phyloP scores from a whole-genome alignment of 2,888 invertebrate species.

The Microplitis deprimator region DNA sequence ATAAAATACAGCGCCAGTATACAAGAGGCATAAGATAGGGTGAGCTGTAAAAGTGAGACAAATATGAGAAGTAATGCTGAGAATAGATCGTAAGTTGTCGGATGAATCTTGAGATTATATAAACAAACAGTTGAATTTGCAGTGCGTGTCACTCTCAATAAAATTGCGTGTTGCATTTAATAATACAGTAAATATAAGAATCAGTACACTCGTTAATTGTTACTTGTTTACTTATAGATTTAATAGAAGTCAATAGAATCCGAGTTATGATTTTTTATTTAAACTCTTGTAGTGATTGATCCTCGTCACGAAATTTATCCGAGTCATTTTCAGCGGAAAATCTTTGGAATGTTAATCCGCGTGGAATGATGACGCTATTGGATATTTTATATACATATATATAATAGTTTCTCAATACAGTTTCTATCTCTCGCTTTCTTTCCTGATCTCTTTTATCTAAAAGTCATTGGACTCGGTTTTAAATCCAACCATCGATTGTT shows the following conservation, averaged over 20 bases:
- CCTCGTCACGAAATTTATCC: background rate
- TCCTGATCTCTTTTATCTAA: background rate
- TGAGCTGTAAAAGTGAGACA: background rate
- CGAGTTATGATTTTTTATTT: background rate
- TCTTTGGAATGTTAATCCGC: slow-evolving; percentile 15
- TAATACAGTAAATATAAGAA: slow-evolving; percentile 33
- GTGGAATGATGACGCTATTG: slow-evolving; percentile 1
- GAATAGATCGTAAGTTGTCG: background rate
- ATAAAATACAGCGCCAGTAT: background rate
- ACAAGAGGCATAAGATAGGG: background rate
- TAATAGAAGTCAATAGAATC: background rate
- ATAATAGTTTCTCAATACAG: background rate
- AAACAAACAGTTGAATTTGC: background rate
- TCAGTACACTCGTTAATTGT: background rate
- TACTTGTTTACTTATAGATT: background rate
- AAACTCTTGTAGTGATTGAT: background rate
- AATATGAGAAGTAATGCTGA: too few species aligned
- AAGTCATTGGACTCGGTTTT: slow-evolving; percentile 32
- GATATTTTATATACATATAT: too few species aligned
- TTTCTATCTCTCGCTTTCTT: slow-evolving; percentile 1
- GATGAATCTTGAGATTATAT: background rate
- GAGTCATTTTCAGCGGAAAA: background rate
- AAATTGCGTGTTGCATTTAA: slow-evolving; percentile 48
- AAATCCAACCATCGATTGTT: slow-evolving; percentile 63
- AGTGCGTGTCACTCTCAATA: slow-evolving; percentile 43